A percentile compares a stretch with the other conserved stretches of the same genome.
These are phyloP conservation scores for Coregonus clupeaformis DNA, from an alignment of 2,113 vertebrate species.

Conservation along the genomic window DNA sequence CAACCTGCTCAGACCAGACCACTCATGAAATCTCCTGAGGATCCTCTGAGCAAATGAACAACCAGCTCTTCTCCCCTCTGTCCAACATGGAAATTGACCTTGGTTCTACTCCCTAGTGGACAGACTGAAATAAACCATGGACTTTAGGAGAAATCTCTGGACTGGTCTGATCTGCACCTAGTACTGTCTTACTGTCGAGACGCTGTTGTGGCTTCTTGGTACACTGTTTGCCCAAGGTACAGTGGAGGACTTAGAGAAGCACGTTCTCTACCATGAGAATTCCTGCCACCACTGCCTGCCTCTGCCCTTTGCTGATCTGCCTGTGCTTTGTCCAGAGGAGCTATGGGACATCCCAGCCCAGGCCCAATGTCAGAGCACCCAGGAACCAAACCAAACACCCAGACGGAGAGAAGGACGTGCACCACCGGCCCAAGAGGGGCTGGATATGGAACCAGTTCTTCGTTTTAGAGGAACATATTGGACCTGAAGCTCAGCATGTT, in stretches of 20 bases:
- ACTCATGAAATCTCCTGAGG: constrained; percentile 4
- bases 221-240: constrained; percentile 40
- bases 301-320: constrained; percentile 85
- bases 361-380: constrained; percentile 66
- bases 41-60: background rate
- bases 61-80: background rate
- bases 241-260: constrained; percentile 31
- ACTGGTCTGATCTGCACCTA: constrained; percentile 66
- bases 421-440: constrained; percentile 96
- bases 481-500: constrained; percentile 94
- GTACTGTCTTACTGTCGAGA: constrained; percentile 24
- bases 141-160: constrained; percentile 65
- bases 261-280: constrained; percentile 83
- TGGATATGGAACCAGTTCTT: constrained; percentile 99
- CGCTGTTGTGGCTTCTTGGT: constrained; percentile 53
- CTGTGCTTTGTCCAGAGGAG: constrained; percentile 84
- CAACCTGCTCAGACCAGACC: background rate
- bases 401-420: constrained; percentile 91
- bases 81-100: constrained; percentile 19
- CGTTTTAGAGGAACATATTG: constrained; percentile 99
- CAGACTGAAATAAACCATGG: constrained; percentile 68
- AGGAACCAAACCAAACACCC: constrained; percentile 87
- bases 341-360: constrained; percentile 64
- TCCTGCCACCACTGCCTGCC: constrained; percentile 77
- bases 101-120: background rate